Evolutionary conservation across 2,888 invertebrate species (phyloP), one percentile per base, ranked within the genome.

Genomic region (Andrena haemorrhoa): DNA sequence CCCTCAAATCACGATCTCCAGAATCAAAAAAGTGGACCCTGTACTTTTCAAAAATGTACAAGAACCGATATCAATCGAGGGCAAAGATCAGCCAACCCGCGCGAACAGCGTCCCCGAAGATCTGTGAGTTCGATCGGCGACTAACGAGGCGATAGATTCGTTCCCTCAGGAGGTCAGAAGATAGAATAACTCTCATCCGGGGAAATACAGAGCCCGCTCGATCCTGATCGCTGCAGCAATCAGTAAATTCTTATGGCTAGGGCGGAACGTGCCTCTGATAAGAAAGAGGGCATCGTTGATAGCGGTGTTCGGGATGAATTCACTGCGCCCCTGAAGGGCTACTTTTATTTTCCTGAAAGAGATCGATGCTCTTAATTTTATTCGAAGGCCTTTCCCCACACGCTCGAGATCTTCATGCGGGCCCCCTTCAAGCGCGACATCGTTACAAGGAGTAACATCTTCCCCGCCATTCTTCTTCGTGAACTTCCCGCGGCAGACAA

Each of bases 221-320:
- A 66, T 60, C 47, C 47, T 12, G 65, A 58, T 74, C 31, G 65
- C 29, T 16, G 65, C 41, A 58, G 47, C 65, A 58, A 74, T 74
- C 74, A 29, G 65, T 66, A 74, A 74, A 74, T 74, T 74, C 58
- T 74, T 56, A 71, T n/a, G 41, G n/a, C 53, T 3, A 23, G 29
- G 72, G 6, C 1, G 64, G 26, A 20, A 72, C 72, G 72, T 72
- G 72, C 64, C 64, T 31, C 56, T 31, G 77, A 73, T 73, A 65
- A 74, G 73, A 53, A 76, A 12, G 12, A 51, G 41, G 72, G 51
- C 51, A 12, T 51, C 64, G 63, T 64, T 56, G 72, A 72, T 72
- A 64, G 12, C 35, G 61, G 70, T 20, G 26, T 58, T 49, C 47
- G 6, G n/a, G 63, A 63, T 64, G 63, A 56, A 64, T 53, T 53